phyloP scores from a whole-genome alignment of 2,797 vertebrate genomes.

The Zenarchopterus dispar region DNA sequence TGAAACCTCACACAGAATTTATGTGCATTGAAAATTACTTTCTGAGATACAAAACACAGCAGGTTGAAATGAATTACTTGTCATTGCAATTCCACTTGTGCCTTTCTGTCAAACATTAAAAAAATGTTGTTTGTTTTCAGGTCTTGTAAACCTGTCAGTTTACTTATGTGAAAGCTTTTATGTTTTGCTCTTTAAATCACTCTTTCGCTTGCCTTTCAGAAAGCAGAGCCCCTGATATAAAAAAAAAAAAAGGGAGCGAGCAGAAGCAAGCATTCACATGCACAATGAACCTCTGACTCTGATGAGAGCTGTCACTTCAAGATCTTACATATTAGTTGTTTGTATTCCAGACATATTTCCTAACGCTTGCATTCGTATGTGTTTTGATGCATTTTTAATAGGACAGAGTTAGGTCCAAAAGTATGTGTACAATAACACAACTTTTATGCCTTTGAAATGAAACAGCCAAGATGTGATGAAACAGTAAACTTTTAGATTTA shows the following conservation, averaged over 20 bases:
- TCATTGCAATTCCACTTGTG: constrained; percentile 40
- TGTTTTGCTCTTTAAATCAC: constrained; percentile 32
- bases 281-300: constrained; percentile 2
- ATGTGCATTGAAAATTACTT: constrained; percentile 36
- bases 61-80: constrained; percentile 51
- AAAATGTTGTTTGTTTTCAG: no score
- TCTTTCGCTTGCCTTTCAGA: constrained; percentile 13
- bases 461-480: no score
- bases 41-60: constrained; percentile 39
- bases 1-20: constrained; percentile 36
- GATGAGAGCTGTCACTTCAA: background rate
- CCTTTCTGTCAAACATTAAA: constrained; percentile 32
- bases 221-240: background rate
- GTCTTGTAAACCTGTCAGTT: constrained; percentile 12
- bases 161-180: constrained; percentile 24
- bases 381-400: background rate
- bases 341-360: constrained; percentile 5
- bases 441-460: no score
- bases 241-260: no score
- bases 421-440: no score
- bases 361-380: background rate
- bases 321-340: constrained; percentile 6
- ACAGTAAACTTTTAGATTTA: no score
- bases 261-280: background rate
- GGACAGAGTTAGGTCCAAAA: no score